phyloP scores from a whole-genome alignment of 2,888 invertebrate species.

The Scaptomyza reducta region DNA sequence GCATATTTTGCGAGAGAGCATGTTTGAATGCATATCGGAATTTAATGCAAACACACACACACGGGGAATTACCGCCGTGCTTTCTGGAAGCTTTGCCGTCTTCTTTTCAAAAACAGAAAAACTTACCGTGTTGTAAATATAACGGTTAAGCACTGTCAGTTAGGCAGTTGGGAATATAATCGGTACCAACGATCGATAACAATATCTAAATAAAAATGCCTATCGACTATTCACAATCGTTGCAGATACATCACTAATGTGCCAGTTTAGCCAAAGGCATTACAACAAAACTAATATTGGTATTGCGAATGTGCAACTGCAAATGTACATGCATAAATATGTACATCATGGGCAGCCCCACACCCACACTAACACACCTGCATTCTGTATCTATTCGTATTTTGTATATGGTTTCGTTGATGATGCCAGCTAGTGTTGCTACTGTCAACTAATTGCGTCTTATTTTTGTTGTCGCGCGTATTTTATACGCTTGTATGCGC shows the following conservation, averaged over 20 bases:
- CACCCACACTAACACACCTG: constrained; percentile 31
- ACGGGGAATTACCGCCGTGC: constrained; percentile 31
- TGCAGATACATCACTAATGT: constrained; percentile 14
- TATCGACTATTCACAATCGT: constrained; percentile 30
- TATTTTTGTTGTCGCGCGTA: constrained; percentile 52
- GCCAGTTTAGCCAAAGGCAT: constrained; percentile 14
- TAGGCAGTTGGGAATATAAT: constrained; percentile 30
- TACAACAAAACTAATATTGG: constrained; percentile 37
- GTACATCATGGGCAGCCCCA: constrained; percentile 20
- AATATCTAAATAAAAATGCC: constrained; percentile 3
- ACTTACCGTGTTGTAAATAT: constrained; percentile 16
- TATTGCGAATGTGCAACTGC: constrained; percentile 7
- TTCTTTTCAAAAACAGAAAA: constrained; percentile 28
- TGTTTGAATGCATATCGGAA: constrained; percentile 51
- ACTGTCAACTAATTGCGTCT: constrained; percentile 69
- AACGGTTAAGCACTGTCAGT: constrained; percentile 20
- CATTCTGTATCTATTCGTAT: constrained; percentile 14
- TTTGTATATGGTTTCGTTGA: constrained; percentile 39
- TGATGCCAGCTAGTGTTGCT: constrained; percentile 40
- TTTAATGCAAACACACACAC: constrained; percentile 30
- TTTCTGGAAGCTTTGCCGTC: constrained; percentile 42
- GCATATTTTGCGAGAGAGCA: constrained; percentile 36
- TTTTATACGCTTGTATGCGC: constrained; percentile 22
- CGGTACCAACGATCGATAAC: constrained; percentile 43
- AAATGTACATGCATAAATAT: background rate